Evolutionary conservation across 2,797 vertebrate species (phyloP).

Genomic region (Acrossocheilus wenchowensis): DNA sequence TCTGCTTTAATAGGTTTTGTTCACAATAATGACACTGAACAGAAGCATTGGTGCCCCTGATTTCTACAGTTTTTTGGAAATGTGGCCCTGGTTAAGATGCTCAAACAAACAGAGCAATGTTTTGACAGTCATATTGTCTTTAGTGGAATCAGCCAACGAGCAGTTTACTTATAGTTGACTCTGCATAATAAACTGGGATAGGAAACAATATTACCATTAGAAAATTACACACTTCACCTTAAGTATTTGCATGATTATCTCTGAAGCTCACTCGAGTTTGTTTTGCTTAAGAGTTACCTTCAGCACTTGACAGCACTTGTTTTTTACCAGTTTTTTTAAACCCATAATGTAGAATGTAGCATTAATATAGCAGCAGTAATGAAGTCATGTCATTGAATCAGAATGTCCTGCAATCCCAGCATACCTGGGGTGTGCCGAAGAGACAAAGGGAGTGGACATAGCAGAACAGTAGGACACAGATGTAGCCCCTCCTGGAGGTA

Average conservation of each 20-base stretch:
- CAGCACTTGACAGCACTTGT: neutral
- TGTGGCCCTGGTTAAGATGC: neutral
- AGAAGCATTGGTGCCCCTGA: neutral
- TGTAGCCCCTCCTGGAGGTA: conserved; percentile 46
- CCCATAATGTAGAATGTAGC: neutral
- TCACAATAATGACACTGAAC: neutral
- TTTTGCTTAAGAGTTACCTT: neutral
- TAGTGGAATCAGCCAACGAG: neutral
- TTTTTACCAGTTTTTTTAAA: neutral
- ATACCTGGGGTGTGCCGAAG: conserved; percentile 54
- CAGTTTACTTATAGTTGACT: neutral
- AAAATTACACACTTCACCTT: conserved; percentile 1
- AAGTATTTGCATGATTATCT: conserved; percentile 7
- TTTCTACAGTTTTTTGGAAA: neutral
- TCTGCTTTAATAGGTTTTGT: neutral
- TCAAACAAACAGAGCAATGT: neutral
- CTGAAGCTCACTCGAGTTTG: neutral
- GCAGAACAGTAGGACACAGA: conserved; percentile 42
- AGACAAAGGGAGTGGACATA: conserved; percentile 44
- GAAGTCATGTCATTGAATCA: neutral
- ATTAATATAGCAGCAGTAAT: neutral
- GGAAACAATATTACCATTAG: neutral
- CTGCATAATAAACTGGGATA: neutral
- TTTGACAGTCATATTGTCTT: neutral
- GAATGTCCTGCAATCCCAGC: neutral